Percentiles rank a stretch among this genome's conserved stretches.
Evolutionary conservation across 2,113 vertebrate species (phyloP).

Genomic region (Corapipo altera): DNA sequence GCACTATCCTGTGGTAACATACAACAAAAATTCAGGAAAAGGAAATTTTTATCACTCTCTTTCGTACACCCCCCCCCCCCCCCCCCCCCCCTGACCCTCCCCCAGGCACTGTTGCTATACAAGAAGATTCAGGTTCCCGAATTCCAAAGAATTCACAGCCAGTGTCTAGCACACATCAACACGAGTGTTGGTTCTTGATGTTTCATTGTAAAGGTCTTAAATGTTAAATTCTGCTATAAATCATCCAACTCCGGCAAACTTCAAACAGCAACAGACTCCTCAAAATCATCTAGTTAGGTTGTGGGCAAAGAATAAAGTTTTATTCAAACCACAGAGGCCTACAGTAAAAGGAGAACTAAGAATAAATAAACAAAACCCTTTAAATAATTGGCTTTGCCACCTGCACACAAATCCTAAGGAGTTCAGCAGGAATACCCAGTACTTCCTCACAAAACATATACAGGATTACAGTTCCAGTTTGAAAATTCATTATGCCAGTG

Average conservation of each 20-base stretch:
- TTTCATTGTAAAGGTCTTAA: not conserved
- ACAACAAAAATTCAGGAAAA: not conserved
- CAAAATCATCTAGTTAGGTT: not conserved
- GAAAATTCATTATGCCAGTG: not conserved
- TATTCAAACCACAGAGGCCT: not conserved
- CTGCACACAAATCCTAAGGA: not conserved
- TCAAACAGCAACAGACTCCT: not conserved
- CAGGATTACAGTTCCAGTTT: not conserved
- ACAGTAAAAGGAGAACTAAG: not conserved
- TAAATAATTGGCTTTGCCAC: not conserved
- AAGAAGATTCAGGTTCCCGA: not conserved
- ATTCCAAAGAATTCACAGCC: not conserved
- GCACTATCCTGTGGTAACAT: accelerated
- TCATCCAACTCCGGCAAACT: not conserved
- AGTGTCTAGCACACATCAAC: not conserved
- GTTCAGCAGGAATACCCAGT: not conserved
- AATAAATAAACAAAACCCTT: not conserved
- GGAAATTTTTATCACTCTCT: not conserved
- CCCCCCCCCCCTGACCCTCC: too few relatives aligned
- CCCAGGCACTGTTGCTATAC: not conserved
- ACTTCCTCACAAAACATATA: not conserved
- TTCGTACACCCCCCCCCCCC: accelerated
- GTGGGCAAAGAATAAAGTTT: not conserved
- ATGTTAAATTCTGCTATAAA: not conserved
- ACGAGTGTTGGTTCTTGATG: not conserved